Evolutionary conservation across 1,140 invertebrate species (phyloP).

Genomic region (Chrysomallon squamiferum): DNA sequence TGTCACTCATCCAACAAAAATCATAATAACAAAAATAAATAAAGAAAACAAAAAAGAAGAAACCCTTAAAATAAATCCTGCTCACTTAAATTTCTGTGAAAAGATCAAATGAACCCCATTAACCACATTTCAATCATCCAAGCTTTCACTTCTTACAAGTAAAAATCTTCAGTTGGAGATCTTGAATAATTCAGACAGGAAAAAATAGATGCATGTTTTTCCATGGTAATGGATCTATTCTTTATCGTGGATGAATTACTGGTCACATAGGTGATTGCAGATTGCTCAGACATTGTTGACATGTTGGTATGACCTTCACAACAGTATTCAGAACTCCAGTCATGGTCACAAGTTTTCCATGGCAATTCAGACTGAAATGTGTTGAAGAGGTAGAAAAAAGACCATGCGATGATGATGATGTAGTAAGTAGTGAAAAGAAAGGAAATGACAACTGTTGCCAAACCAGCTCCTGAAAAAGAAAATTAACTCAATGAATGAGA

Average conservation of each 20-base stretch:
- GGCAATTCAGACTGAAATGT: slow-evolving; percentile 89
- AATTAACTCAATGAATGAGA: too few relatives aligned
- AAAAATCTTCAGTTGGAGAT: slow-evolving; percentile 53
- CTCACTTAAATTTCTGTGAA: too few relatives aligned
- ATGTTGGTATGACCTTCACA: slow-evolving; percentile 31
- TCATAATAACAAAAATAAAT: too few relatives aligned
- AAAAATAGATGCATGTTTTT: slow-evolving; percentile 9
- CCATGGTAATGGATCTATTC: neutral
- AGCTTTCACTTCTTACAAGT: slow-evolving; percentile 38
- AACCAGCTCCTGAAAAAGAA: slow-evolving; percentile 50
- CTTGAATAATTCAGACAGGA: slow-evolving; percentile 33
- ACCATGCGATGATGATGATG: slow-evolving; percentile 98
- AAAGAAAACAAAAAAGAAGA: too few relatives aligned
- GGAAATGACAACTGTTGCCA: slow-evolving; percentile 60
- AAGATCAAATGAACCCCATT: too few relatives aligned
- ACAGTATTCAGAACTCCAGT: slow-evolving; percentile 60
- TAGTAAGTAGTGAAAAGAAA: slow-evolving; percentile 80
- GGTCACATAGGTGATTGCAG: neutral
- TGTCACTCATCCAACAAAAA: too few relatives aligned
- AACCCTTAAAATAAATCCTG: too few relatives aligned
- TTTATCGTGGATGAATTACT: neutral
- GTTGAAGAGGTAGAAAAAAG: slow-evolving; percentile 93
- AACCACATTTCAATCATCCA: too few relatives aligned
- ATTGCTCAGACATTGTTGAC: too few relatives aligned
- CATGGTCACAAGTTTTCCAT: slow-evolving; percentile 94